Evolutionary conservation across 2,797 vertebrate genomes (phyloP).

Genomic region (Catostomus latipinnis): DNA sequence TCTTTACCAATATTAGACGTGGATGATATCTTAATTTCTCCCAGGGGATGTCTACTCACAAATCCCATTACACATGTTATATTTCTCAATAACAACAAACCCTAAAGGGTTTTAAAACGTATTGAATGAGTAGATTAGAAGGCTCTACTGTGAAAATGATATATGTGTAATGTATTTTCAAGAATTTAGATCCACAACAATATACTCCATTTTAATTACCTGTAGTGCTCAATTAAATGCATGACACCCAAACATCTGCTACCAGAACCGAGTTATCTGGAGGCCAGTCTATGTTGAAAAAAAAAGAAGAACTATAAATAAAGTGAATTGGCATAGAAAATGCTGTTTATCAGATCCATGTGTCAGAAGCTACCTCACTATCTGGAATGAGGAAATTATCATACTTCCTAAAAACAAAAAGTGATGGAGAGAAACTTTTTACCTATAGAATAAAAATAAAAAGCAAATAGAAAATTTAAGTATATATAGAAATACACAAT

Average conservation of each 20-base stretch:
- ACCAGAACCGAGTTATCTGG: constrained; percentile 6
- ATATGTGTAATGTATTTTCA: constrained; percentile 1
- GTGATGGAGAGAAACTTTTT: constrained; percentile 2
- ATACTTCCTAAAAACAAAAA: background rate
- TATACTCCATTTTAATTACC: background rate
- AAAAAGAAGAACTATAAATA: background rate
- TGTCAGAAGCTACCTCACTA: constrained; percentile 23
- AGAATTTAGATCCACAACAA: background rate
- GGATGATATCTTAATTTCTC: constrained; percentile 31
- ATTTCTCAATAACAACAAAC: background rate
- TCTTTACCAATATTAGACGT: constrained; percentile 31
- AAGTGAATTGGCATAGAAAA: constrained; percentile 16
- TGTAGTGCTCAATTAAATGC: constrained; percentile 24
- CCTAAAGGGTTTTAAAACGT: background rate
- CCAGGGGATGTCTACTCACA: constrained; percentile 4
- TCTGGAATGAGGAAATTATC: constrained; percentile 16
- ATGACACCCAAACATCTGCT: constrained; percentile 35
- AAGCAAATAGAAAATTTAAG: no score
- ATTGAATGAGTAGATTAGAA: constrained; percentile 2
- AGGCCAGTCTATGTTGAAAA: constrained; percentile 1
- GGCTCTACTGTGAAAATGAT: background rate
- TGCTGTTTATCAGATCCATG: constrained; percentile 38
- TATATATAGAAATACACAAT: no score
- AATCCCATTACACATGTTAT: background rate
- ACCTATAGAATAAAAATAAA: background rate